Conservation (phyloP, 2,888 invertebrate genomes). For the Minunthozetes semirufus region DNA sequence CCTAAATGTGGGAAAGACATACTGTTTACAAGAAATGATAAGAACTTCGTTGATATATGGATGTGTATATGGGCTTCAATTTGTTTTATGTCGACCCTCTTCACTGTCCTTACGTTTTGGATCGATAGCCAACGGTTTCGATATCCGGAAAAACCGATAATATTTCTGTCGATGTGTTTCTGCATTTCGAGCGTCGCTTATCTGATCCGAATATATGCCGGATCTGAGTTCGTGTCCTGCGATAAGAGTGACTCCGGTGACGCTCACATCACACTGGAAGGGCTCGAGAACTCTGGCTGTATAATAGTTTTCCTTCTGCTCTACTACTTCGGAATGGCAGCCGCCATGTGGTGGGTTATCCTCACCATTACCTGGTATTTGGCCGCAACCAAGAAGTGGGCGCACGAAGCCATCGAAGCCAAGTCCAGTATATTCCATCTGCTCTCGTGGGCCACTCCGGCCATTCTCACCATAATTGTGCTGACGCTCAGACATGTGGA, state of each 20-base stretch:
- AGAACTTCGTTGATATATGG: conserved; percentile 64
- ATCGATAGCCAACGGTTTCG: conserved; percentile 50
- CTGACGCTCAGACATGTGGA: conserved; percentile 51
- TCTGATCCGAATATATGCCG: conserved; percentile 49
- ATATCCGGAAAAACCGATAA: conserved; percentile 51
- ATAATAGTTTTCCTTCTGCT: conserved; percentile 64
- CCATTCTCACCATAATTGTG: conserved; percentile 49
- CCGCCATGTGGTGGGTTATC: conserved; percentile 60
- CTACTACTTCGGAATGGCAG: conserved; percentile 71
- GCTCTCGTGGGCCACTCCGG: conserved; percentile 50
- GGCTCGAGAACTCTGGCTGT: conserved; percentile 57
- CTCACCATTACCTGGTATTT: conserved; percentile 51
- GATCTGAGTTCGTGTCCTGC: conserved; percentile 50
- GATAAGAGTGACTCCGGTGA: conserved; percentile 48
- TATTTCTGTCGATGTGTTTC: conserved; percentile 51
- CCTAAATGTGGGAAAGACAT: conserved; percentile 61
- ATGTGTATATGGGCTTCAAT: conserved; percentile 69
- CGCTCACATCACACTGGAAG: conserved; percentile 51
- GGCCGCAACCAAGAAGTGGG: conserved; percentile 49
- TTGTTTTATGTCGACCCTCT: conserved; percentile 55
- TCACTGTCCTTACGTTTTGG: conserved; percentile 50
- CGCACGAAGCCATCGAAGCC: conserved; percentile 50
- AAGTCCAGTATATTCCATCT: conserved; percentile 50
- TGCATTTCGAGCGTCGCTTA: conserved; percentile 49
- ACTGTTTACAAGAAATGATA: conserved; percentile 60